These are phyloP conservation scores for Styela plicata DNA, from an alignment of 23 tunicate species.

Conservation along the genomic window DNA sequence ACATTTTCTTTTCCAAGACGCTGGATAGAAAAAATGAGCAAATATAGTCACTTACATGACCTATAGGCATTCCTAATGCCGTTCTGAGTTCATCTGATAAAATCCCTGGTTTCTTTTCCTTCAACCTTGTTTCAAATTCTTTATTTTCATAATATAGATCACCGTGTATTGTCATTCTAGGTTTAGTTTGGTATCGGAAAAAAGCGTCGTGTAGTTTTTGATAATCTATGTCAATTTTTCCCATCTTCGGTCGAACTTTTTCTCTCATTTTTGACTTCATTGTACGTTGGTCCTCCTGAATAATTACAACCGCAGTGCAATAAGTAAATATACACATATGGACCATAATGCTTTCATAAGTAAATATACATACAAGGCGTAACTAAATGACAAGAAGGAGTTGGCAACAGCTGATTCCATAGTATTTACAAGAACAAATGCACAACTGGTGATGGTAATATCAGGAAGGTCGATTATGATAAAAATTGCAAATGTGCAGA, in stretches of 20 bases:
- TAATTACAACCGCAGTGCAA: too few species aligned
- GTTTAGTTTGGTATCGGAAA: conserved; percentile 98
- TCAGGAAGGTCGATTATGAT: too few species aligned
- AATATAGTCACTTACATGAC: conserved; percentile 40
- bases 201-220: conserved; percentile 99
- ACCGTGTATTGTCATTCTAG: conserved; percentile 96
- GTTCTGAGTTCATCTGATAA: conserved; percentile 80
- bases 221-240: conserved; percentile 98
- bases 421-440: too few species aligned
- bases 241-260: conserved; percentile 97
- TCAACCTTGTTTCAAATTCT: conserved; percentile 95
- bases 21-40: too few species aligned
- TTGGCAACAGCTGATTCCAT: too few species aligned
- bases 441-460: too few species aligned
- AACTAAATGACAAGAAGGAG: too few species aligned
- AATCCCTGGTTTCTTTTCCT: conserved; percentile 96
- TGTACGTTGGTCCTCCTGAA: conserved; percentile 78
- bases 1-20: too few species aligned
- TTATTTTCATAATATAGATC: conserved; percentile 98
- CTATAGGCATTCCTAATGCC: conserved; percentile 98
- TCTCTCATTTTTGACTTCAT: conserved; percentile 96
- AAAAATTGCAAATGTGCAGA: too few species aligned
- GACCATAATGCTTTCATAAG: too few species aligned
- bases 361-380: too few species aligned
- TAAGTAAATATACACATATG: too few species aligned